Evolutionary conservation across 2,797 vertebrate genomes (phyloP).

Genomic region (Eleutherodactylus coqui): DNA sequence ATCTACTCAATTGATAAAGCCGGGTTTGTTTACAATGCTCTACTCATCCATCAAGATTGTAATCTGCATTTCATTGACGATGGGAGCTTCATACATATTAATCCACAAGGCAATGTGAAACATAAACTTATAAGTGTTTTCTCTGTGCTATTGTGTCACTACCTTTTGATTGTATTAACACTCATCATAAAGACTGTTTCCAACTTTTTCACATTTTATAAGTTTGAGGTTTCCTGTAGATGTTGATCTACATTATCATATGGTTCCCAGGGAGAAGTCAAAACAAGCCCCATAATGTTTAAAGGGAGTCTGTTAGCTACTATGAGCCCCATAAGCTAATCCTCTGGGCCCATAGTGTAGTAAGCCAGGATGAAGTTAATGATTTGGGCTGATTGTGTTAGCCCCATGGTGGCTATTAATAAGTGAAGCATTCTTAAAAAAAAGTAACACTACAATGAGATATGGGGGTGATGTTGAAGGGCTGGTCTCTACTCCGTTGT

Average conservation of each 20-base stretch:
- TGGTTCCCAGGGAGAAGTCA: neutral
- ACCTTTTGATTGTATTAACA: neutral
- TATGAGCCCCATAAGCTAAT: no score
- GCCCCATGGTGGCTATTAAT: no score
- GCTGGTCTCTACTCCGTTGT: no score
- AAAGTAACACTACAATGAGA: no score
- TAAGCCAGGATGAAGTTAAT: no score
- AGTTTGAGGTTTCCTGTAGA: neutral
- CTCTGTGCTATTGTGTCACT: neutral
- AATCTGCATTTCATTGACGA: slow-evolving; percentile 29
- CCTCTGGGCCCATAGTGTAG: no score
- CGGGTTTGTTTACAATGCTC: neutral
- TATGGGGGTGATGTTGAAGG: no score
- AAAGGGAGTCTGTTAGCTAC: no score
- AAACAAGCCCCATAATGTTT: no score
- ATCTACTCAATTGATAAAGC: slow-evolving; percentile 9
- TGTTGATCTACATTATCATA: neutral
- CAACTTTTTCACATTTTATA: neutral
- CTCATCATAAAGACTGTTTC: neutral
- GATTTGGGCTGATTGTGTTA: no score
- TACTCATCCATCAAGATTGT: slow-evolving; percentile 44
- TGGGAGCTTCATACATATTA: neutral
- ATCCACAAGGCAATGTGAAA: neutral
- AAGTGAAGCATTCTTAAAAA: no score
- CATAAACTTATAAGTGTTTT: slow-evolving; percentile 1